Base-by-base conservation (phyloP, 2,888 invertebrate genomes). In the Ectemnius cavifrons region DNA sequence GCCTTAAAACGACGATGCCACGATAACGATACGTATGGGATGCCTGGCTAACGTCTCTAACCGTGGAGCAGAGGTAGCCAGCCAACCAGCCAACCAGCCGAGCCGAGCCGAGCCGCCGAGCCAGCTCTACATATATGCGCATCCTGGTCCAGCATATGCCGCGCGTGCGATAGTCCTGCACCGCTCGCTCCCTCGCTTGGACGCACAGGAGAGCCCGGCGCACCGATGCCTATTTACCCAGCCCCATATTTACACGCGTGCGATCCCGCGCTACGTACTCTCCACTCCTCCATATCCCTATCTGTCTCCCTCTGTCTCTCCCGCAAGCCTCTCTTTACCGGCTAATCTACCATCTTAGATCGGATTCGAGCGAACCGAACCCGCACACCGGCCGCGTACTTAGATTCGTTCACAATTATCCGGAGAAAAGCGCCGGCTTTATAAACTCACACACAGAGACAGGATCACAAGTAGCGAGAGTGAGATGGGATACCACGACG, bases 341-440 rank as follows among this genome's bases (percentile, higher is more conserved):
- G 85, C 85, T 88, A 88, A 88, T 88, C 87, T 88, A 82, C 86
- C 87, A 88, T 88, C 87, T 87, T 84, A 86, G 85, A 88, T 88
- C 84, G 83, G 77, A 74, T 77, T 69, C 73, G 66, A 49, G 62
- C 62, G 57, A 47, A 62, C 71, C 77, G 64, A 77, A 76, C 74
- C 67, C 66, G 5, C 37, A 23, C 23, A 2, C 23, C 3, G 23
- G 23, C 23, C 23, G 23, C 23, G 23, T 37, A 37, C 37, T 11
- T 52, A 59, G 71, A 67, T 64, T 73, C 66, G 67, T 72, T 79
- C 76, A 71, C 79, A 79, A 75, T 79, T 78, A 78, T 78, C 78
- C n/a, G 52, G 16, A 8, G 37, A 37, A 37, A 37, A 37, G 37
- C 37, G 11, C 37, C 37, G 1, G 37, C 8, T 37, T 8, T 37